A percentile compares a stretch with the other conserved stretches of the same genome.
phyloP scores from a whole-genome alignment of 2,113 vertebrate species.

The Crotalus viridis region DNA sequence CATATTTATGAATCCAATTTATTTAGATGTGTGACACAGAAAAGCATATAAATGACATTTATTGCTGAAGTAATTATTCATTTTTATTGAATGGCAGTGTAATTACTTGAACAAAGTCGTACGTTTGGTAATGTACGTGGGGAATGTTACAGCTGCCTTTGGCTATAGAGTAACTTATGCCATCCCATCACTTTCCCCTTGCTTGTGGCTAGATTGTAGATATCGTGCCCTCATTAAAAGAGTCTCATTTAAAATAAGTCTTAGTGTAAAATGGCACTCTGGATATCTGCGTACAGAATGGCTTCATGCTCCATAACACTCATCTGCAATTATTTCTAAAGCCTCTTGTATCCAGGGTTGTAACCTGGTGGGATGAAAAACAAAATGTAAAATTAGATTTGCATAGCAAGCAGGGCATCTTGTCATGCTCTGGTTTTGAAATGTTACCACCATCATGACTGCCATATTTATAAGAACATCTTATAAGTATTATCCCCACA shows the following conservation, averaged over 20 bases:
- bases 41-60: neutral
- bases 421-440: neutral
- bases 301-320: neutral
- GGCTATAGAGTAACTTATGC: neutral
- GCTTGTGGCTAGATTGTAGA: neutral
- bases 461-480: neutral
- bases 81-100: slow-evolving; percentile 30
- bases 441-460: neutral
- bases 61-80: neutral
- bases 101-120: slow-evolving; percentile 15
- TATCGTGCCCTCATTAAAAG: slow-evolving; percentile 1
- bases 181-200: neutral
- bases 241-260: slow-evolving; percentile 3
- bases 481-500: neutral
- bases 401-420: neutral
- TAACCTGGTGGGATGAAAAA: neutral
- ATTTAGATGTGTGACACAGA: neutral
- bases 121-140: neutral
- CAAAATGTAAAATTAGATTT: neutral
- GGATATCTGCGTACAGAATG: neutral
- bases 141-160: slow-evolving; percentile 10
- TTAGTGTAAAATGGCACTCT: neutral
- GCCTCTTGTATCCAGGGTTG: neutral
- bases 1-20: slow-evolving; percentile 19
- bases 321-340: slow-evolving; percentile 17